These are phyloP conservation scores for Anableps anableps DNA, from an alignment of 2,797 vertebrate species.

Conservation along the genomic window DNA sequence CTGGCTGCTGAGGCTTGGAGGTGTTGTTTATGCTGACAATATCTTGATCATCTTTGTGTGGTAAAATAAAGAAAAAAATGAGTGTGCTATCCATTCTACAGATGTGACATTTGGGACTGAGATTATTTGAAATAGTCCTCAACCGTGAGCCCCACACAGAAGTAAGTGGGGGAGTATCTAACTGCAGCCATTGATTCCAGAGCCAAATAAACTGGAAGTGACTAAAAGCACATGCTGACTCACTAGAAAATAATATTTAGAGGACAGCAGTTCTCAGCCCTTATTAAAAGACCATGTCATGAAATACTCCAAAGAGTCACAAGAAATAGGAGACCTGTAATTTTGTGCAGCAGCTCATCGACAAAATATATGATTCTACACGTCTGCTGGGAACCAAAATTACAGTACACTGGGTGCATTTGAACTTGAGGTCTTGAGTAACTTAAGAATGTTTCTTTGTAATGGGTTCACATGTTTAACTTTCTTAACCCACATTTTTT, in stretches of 20 bases:
- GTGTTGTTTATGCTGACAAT: constrained; percentile 41
- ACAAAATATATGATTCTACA: constrained; percentile 76
- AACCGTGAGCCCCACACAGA: constrained; percentile 33
- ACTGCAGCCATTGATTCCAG: constrained; percentile 36
- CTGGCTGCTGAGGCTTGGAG: constrained; percentile 14
- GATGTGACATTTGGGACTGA: constrained; percentile 19
- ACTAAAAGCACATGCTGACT: constrained; percentile 51
- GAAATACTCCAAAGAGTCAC: constrained; percentile 63
- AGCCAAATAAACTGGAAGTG: constrained; percentile 29
- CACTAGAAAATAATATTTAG: constrained; percentile 60
- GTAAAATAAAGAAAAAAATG: constrained; percentile 1
- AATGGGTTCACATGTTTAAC: constrained; percentile 53
- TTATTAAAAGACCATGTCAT: constrained; percentile 62
- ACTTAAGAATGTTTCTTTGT: constrained; percentile 59
- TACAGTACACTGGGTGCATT: constrained; percentile 61
- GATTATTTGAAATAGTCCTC: constrained; percentile 28
- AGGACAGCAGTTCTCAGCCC: constrained; percentile 55
- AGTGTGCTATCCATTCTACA: constrained; percentile 20
- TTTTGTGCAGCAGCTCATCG: constrained; percentile 71
- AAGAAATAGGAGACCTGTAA: constrained; percentile 72
- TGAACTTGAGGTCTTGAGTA: constrained; percentile 59
- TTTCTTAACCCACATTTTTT: constrained; percentile 52
- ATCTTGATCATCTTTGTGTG: constrained; percentile 22
- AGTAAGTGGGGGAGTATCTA: constrained; percentile 34
- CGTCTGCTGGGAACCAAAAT: constrained; percentile 75